These are phyloP conservation scores for Plebejus melissa DNA, from an alignment of 2,888 invertebrate species.

Conservation along the genomic window DNA sequence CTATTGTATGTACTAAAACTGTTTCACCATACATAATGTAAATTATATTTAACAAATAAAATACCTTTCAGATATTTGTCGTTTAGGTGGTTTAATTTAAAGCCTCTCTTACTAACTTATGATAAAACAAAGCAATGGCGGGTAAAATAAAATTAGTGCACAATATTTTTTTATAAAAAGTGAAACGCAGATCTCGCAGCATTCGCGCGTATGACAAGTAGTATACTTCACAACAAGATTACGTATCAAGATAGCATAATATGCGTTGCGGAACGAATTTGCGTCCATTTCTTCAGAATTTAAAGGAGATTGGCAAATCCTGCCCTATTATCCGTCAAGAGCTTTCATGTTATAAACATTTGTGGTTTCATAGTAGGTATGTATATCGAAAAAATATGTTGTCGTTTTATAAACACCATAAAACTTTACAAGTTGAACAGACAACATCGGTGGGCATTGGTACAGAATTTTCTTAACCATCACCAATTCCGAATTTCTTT, in stretches of 20 bases:
- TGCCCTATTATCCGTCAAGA: not conserved
- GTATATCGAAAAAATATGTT: not conserved
- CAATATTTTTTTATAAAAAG: not conserved
- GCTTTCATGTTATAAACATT: not conserved
- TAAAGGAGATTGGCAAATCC: not conserved
- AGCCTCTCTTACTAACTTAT: constrained; percentile 46
- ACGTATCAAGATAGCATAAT: too few species aligned
- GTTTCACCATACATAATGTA: constrained; percentile 35
- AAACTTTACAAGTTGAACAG: not conserved
- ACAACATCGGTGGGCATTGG: constrained; percentile 12
- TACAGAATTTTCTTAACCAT: constrained; percentile 7
- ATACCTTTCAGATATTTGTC: constrained; percentile 32
- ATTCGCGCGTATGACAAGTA: not conserved
- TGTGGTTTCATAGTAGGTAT: not conserved
- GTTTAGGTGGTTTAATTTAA: constrained; percentile 58
- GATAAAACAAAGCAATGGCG: constrained; percentile 17
- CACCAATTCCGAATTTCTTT: constrained; percentile 2
- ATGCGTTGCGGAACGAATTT: too few species aligned
- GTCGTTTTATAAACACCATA: not conserved
- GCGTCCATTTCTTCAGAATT: too few species aligned
- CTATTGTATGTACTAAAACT: constrained; percentile 52
- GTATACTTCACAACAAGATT: too few species aligned
- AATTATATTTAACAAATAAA: constrained; percentile 35
- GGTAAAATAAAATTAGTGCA: constrained; percentile 6
- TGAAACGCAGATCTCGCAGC: not conserved